Evolutionary conservation across 1,140 invertebrate species (phyloP).

Genomic region (Drosophila kepulauana): DNA sequence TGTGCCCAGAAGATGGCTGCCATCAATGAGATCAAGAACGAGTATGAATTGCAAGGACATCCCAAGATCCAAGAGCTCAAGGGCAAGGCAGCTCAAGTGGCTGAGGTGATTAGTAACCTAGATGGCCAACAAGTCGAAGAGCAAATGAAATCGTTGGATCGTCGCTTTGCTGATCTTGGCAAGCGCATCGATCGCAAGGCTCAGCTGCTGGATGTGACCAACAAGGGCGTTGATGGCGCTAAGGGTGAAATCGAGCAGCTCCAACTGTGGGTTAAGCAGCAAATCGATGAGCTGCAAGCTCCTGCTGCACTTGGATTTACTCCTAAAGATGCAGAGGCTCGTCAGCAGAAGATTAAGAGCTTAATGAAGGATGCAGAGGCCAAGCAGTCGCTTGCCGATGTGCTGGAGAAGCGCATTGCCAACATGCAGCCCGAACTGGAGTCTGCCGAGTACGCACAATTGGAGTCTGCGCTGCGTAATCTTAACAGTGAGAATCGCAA

Average conservation of each 20-base stretch:
- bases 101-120: slow-evolving; percentile 92
- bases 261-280: slow-evolving; percentile 92
- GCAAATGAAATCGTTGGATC: slow-evolving; percentile 93
- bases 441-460: slow-evolving; percentile 89
- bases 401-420: slow-evolving; percentile 92
- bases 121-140: slow-evolving; percentile 97
- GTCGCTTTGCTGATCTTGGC: slow-evolving; percentile 92
- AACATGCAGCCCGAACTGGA: slow-evolving; percentile 95
- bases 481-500: slow-evolving; percentile 90
- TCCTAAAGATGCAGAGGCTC: slow-evolving; percentile 90
- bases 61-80: slow-evolving; percentile 89
- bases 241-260: slow-evolving; percentile 91
- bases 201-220: slow-evolving; percentile 92
- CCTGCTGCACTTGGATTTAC: slow-evolving; percentile 90
- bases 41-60: slow-evolving; percentile 90
- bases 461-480: slow-evolving; percentile 89
- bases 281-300: slow-evolving; percentile 89
- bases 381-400: slow-evolving; percentile 93
- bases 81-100: slow-evolving; percentile 89
- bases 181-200: slow-evolving; percentile 93
- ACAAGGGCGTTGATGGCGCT: slow-evolving; percentile 92
- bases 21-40: slow-evolving; percentile 88
- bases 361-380: slow-evolving; percentile 93
- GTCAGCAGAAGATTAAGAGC: slow-evolving; percentile 89
- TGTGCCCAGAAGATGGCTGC: slow-evolving; percentile 91